These are phyloP conservation scores for Melinaea marsaeus DNA, from an alignment of 2,888 invertebrate species.

Conservation along the genomic window DNA sequence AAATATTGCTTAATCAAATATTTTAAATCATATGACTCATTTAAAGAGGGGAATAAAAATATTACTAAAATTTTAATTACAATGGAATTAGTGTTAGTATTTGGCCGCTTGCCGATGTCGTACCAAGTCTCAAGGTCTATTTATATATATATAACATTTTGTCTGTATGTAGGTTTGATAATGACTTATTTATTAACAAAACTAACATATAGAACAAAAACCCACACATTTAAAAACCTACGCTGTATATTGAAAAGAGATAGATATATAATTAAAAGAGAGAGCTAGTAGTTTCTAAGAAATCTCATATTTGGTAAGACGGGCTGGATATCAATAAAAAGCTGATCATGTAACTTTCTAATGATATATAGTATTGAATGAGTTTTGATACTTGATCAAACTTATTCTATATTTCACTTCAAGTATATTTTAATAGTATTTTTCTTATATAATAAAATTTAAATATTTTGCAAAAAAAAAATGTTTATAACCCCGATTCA, in stretches of 20 bases:
- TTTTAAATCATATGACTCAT: too few relatives aligned
- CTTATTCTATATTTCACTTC: neutral
- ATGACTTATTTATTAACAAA: neutral
- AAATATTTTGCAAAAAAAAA: too few relatives aligned
- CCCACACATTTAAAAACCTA: neutral
- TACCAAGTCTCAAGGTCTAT: conserved; percentile 25
- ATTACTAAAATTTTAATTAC: neutral
- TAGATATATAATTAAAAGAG: conserved; percentile 46
- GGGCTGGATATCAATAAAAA: conserved; percentile 56
- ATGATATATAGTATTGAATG: conserved; percentile 34
- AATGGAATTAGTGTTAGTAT: conserved; percentile 11
- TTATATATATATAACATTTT: conserved; percentile 3
- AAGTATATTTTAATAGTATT: too few relatives aligned
- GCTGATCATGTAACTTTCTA: conserved; percentile 61
- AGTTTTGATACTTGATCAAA: neutral
- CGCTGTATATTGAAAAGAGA: neutral
- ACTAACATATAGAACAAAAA: neutral
- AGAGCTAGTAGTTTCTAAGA: conserved; percentile 62
- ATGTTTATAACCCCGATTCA: too few relatives aligned
- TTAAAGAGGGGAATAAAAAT: too few relatives aligned
- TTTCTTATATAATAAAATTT: too few relatives aligned
- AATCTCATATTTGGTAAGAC: conserved; percentile 41
- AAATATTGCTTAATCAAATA: too few relatives aligned
- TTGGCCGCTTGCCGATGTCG: conserved; percentile 27
- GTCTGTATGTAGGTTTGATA: conserved; percentile 8